phyloP scores from a whole-genome alignment of 1,140 invertebrate species.

The Trachymyrmex septentrionalis region DNA sequence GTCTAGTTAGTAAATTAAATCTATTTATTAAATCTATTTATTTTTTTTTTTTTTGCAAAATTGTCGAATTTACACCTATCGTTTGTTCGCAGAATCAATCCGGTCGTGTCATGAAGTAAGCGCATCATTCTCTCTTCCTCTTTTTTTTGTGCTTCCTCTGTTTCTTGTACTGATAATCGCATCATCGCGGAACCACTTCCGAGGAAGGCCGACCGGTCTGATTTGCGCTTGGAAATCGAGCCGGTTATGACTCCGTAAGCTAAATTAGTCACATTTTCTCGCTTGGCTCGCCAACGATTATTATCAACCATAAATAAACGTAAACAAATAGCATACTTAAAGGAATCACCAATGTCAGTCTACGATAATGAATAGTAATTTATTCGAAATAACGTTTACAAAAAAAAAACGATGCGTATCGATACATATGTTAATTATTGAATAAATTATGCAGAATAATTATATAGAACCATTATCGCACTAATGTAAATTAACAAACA shows the following conservation, averaged over 20 bases:
- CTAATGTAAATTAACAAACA: not conserved
- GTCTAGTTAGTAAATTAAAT: not conserved
- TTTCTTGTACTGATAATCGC: constrained; percentile 14
- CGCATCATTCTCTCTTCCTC: not conserved
- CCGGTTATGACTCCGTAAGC: not conserved
- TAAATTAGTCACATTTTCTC: constrained; percentile 43
- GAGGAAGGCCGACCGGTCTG: constrained; percentile 41
- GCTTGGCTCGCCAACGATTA: not conserved
- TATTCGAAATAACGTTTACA: not conserved
- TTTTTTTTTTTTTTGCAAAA: not conserved
- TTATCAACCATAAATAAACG: constrained; percentile 24
- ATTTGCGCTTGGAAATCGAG: constrained; percentile 36
- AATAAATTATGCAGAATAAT: not conserved
- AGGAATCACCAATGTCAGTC: not conserved
- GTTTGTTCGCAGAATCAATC: not conserved
- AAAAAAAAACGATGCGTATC: not conserved
- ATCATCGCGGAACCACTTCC: constrained; percentile 45
- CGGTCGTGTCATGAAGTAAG: not conserved
- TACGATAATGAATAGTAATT: not conserved
- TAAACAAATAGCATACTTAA: constrained; percentile 9
- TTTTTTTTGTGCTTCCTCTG: not conserved
- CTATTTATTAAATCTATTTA: not conserved
- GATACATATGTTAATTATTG: constrained; percentile 22
- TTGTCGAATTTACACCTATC: not conserved
- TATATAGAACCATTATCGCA: not conserved